A percentile compares a stretch with the other conserved stretches of the same genome.
These are phyloP conservation scores for Oligia latruncula DNA, from an alignment of 2,888 invertebrate species.

Conservation along the genomic window DNA sequence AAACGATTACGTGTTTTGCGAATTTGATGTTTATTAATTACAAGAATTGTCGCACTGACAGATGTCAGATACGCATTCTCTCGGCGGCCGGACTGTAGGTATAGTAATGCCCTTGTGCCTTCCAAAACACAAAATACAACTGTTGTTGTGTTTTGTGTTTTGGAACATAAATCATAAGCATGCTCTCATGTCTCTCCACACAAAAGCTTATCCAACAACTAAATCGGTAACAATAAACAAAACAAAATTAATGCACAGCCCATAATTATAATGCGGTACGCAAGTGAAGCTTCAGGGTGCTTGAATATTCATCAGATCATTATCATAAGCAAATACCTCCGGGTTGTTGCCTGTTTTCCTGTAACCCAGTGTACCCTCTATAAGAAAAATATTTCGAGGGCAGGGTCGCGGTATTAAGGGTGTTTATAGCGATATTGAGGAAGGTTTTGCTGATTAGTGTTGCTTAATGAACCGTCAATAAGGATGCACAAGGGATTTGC, in stretches of 20 bases:
- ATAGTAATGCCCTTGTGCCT: no score
- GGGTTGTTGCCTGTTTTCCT: constrained; percentile 48
- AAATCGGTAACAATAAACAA: constrained; percentile 61
- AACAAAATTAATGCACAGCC: constrained; percentile 54
- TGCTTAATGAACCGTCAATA: constrained; percentile 51
- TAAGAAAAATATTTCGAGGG: constrained; percentile 46
- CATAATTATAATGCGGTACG: constrained; percentile 58
- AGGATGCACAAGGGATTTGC: constrained; percentile 36
- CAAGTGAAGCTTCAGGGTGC: constrained; percentile 58
- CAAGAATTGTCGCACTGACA: no score
- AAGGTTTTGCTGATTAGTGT: constrained; percentile 45
- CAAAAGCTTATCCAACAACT: constrained; percentile 41
- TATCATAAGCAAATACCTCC: constrained; percentile 76
- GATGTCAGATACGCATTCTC: no score
- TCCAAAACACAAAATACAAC: not conserved
- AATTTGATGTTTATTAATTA: no score
- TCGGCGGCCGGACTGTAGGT: no score
- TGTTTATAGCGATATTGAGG: constrained; percentile 10
- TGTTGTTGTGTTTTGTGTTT: not conserved
- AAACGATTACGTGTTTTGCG: no score
- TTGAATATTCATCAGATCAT: constrained; percentile 76
- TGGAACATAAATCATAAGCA: constrained; percentile 1
- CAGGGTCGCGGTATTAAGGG: constrained; percentile 47
- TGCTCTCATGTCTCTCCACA: constrained; percentile 8
- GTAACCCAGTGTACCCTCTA: constrained; percentile 14